Conservation (phyloP, 2,888 invertebrate genomes). For the Nowickia ferox region DNA sequence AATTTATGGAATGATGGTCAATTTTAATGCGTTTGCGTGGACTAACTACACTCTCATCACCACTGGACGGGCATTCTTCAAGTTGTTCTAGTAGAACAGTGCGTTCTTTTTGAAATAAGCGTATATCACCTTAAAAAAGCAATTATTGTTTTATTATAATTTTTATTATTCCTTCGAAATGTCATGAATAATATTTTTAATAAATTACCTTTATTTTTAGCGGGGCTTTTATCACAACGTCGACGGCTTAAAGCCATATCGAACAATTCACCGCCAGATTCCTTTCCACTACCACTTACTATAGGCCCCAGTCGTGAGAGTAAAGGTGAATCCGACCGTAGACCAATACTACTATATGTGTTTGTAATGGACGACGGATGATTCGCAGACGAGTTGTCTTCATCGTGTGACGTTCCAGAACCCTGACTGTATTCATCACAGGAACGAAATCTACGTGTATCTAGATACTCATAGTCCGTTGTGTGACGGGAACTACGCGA, state of each 20-base stretch:
- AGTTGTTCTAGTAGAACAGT: conserved; percentile 88
- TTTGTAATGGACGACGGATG: conserved; percentile 74
- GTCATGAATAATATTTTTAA: too few relatives aligned
- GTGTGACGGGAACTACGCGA: conserved; percentile 80
- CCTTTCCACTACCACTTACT: conserved; percentile 83
- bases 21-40: conserved; percentile 88
- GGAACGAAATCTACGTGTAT: conserved; percentile 85
- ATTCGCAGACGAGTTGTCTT: conserved; percentile 79
- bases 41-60: conserved; percentile 86
- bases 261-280: conserved; percentile 71
- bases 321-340: conserved; percentile 80
- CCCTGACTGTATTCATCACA: conserved; percentile 90
- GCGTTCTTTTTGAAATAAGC: conserved; percentile 88
- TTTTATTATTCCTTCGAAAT: neutral
- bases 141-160: neutral
- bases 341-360: conserved; percentile 83
- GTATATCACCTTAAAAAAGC: conserved; percentile 85
- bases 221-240: conserved; percentile 83
- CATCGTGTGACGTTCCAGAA: conserved; percentile 87
- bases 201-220: conserved; percentile 77
- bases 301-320: conserved; percentile 79
- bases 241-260: conserved; percentile 78
- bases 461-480: conserved; percentile 80
- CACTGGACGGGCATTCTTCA: conserved; percentile 88
- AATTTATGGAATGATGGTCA: conserved; percentile 84